Evolutionary conservation across 2,888 invertebrate species (phyloP).

Genomic region (Leptinotarsa juncta): DNA sequence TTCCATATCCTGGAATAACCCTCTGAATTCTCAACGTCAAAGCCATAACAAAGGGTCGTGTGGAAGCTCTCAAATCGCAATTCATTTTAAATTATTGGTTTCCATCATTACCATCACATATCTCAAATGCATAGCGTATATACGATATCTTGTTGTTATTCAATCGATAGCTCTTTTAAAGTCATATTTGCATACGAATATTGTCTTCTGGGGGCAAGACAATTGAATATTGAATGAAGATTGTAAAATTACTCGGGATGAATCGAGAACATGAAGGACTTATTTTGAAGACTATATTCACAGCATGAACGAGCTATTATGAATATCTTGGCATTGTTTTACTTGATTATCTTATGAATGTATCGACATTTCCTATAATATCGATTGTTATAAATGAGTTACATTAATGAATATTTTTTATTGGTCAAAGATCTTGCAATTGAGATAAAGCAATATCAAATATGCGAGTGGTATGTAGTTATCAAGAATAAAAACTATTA

Average conservation of each 20-base stretch:
- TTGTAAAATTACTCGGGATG: background rate
- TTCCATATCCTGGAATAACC: too few species aligned
- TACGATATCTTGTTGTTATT: background rate
- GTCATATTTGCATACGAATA: slow-evolving; percentile 3
- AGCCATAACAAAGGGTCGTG: background rate
- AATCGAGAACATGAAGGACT: background rate
- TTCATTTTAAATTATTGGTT: background rate
- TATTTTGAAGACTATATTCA: background rate
- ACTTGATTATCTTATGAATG: too few species aligned
- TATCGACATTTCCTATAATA: too few species aligned
- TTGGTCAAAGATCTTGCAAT: too few species aligned
- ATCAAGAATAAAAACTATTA: background rate
- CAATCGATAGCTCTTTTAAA: background rate
- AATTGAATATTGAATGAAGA: background rate
- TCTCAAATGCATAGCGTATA: background rate
- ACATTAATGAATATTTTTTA: background rate
- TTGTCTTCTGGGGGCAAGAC: slow-evolving; percentile 4
- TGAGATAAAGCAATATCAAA: background rate
- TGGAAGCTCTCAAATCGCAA: background rate
- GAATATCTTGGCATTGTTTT: background rate
- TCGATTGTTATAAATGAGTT: background rate
- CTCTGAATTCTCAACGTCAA: too few species aligned
- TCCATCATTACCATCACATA: background rate
- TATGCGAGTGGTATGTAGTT: background rate
- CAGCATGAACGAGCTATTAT: background rate